Evolutionary conservation across 2,888 invertebrate species (phyloP), one percentile per base, ranked within the genome.

Genomic region (Halictus quadricinctus): DNA sequence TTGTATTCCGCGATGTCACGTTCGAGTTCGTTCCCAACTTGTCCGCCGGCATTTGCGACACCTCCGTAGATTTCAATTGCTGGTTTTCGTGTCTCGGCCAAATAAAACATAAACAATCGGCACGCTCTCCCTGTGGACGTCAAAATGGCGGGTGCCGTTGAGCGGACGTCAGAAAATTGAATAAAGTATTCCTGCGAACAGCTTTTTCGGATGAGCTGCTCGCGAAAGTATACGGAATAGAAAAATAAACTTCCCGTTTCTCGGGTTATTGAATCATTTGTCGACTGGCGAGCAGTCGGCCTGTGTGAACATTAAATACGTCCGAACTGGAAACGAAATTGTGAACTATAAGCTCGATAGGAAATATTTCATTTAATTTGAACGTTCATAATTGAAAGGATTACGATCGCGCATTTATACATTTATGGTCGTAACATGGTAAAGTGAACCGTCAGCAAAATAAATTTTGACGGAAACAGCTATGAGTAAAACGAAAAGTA

Each of bases 21-120:
- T 54, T 46, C 76, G 36, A 70, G 50, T 76, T 76, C 70, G 58
- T 76, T 69, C 69, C n/a, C 13, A 70, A 76, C 76, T 13, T 70
- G 21, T 43, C 29, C 54, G 25, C 12, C n/a, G 8, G 21, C 29
- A 58, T 70, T 76, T 58, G 43, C 21, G 7, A 69, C 69, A 41
- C 69, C 21, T 69, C 41, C 41, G 69, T 41, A 36, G 29, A 7
- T 36, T 15, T 36, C 21, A 69, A 69, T 69, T 13, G 29, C 64
- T 4, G n/a, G 12, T 64, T 64, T 25, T 25, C 12, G 12, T 13
- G 25, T 64, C n/a, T 36, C 25, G 4, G 12, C 4, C 13, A 13
- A 64, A 29, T 25, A 64, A 64, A 12, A 13, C 5, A 3, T 25
- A 25, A 25, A 25, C 64, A 25, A 25, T 60, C 7, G 8, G 25